Base-by-base conservation (phyloP, 1,140 invertebrate species). In the Drosophila mauritiana region DNA sequence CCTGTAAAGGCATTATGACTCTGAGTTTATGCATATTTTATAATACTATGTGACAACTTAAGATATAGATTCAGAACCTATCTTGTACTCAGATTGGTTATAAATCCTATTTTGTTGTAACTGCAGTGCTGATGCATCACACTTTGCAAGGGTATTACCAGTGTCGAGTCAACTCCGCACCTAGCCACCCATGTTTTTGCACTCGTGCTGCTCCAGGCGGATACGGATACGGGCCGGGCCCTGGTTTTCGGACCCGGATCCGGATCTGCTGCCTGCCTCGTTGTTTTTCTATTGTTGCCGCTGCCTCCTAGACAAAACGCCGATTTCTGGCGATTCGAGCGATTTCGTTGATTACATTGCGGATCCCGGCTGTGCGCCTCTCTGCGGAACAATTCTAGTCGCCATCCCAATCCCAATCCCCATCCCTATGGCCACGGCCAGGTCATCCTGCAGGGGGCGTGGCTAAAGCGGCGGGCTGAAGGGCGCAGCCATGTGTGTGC, bases 291-390 rank as follows among this genome's bases (percentile, higher is more conserved):
- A 59, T 48, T 73, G 64, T 54, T 48, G 53, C 20, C 31, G 53
- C 34, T n/a, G 65, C 57, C 53, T 49, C 62, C 65, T 62, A 62
- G 78, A 65, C 73, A 82, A 86, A 81, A 85, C 69, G 83, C 83
- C 82, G 64, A 83, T 83, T 84, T 64, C 64, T 76, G 58, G 58
- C 74, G 81, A 85, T 86, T 85, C 76, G 55, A 63, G 73, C 83
- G 82, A 86, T 86, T 86, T 86, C 73, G 83, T 86, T 86, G 84
- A 89, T 86, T 86, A 89, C 83, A 88, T 86, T 85, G 80, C 62
- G 82, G 43, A 76, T 72, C 78, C 43, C 37, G 31, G 54, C 17
- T 54, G 31, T 37, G 58, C 61, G 53, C 72, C 73, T 42, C 40
- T 34, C 59, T 46, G 64, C n/a, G 63, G 63, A 67, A 64, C 63